phyloP scores from a whole-genome alignment of 2,797 vertebrate genomes.

The Cetoscarus ocellatus region DNA sequence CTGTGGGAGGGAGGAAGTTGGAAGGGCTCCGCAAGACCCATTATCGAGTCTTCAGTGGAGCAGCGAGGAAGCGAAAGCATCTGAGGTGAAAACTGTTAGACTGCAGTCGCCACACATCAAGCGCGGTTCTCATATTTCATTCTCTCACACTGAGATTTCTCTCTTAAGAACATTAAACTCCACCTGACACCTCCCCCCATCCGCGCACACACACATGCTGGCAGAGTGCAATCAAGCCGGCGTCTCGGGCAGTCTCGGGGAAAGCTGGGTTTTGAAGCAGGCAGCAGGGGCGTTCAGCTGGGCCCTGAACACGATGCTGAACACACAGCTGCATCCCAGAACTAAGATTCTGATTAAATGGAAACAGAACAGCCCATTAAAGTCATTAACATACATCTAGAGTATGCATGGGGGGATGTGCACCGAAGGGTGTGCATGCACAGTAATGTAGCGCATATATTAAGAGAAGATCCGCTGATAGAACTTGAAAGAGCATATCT shows the following conservation, averaged over 20 bases:
- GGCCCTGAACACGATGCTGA: slow-evolving; percentile 63
- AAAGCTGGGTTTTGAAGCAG: slow-evolving; percentile 39
- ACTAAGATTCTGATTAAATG: slow-evolving; percentile 82
- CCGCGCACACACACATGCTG: slow-evolving; percentile 13
- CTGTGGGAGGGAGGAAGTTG: slow-evolving; percentile 1
- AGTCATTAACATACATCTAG: slow-evolving; percentile 83
- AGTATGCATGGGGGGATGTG: slow-evolving; percentile 63
- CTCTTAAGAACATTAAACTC: slow-evolving; percentile 72
- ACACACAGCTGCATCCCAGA: slow-evolving; percentile 69
- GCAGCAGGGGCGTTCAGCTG: slow-evolving; percentile 38
- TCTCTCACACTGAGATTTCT: slow-evolving; percentile 66
- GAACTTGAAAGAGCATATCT: slow-evolving; percentile 85
- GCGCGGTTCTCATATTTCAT: slow-evolving; percentile 64
- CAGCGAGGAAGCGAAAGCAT: slow-evolving; percentile 41
- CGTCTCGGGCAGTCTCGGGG: slow-evolving; percentile 32
- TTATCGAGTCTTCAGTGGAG: slow-evolving; percentile 35
- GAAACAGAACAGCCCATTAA: slow-evolving; percentile 83
- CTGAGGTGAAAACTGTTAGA: slow-evolving; percentile 57
- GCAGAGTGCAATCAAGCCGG: slow-evolving; percentile 54
- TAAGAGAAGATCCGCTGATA: slow-evolving; percentile 77
- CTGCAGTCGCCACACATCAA: slow-evolving; percentile 64
- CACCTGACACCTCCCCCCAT: slow-evolving; percentile 60
- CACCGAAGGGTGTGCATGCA: slow-evolving; percentile 66
- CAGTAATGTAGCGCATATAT: slow-evolving; percentile 82
- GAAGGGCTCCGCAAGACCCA: slow-evolving; percentile 5